Base-by-base conservation (phyloP, 2,113 vertebrate species). In the Seriola quinqueradiata region DNA sequence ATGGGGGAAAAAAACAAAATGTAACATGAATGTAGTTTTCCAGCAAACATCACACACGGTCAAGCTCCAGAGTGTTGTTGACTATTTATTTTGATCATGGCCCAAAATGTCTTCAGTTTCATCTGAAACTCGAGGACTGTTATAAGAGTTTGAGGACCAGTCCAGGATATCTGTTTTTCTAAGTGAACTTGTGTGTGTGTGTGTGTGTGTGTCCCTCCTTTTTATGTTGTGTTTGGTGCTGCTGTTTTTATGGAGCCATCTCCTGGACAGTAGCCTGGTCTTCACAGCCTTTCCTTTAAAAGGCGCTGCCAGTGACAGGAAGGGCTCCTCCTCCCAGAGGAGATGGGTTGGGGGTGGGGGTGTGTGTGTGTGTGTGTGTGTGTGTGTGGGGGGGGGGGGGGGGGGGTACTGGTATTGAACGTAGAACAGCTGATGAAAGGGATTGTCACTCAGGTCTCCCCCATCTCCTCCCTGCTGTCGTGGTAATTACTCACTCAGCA, bases 251-350 rank as follows among this genome's bases (percentile, higher is more conserved):
- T 94, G 85, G 92, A 92, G 86, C 91, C 87, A 91, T 94, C 90
- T 94, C 90, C 87, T 92, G 92, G 92, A 94, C 92, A 85, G 90
- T 89, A 86, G 89, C 84, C 81, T 83, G 87, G 83, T 93, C 92
- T 94, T 94, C 92, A 91, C 93, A 92, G 90, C 78, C 90, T 88
- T 86, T 90, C 87, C 89, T 94, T 93, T 92, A 88, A 90, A 92
- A 92, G 88, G 81, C 78, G 66, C 85, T 85, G 84, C 85, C 86
- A 90, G 83, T 83, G 91, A 93, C 93, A 95, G 95, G 93, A 95
- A 94, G 93, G 81, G 38, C 90, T 92, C 93, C 92, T 94, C 92
- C 93, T 92, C 87, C 77, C 81, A 87, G 78, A 88, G 79, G 69
- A 90, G 87, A 83, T 77, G 76, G 89, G 83, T 28, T 28, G 81